Conservation (phyloP, 2,797 vertebrate species). For the Gadopsis bispinosus region DNA sequence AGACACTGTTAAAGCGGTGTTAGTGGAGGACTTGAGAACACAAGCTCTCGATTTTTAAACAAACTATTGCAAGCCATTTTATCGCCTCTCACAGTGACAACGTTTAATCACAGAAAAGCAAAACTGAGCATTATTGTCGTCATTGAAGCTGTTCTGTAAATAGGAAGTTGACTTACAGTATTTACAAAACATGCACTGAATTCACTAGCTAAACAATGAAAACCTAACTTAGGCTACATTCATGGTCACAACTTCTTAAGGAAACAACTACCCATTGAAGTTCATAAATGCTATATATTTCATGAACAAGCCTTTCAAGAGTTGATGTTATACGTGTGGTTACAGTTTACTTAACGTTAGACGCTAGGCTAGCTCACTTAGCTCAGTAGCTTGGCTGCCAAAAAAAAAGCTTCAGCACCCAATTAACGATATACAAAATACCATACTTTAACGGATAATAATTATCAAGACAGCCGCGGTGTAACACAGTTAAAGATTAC, state of each 20-base stretch:
- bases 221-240: background rate
- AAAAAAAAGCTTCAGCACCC: background rate
- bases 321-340: background rate
- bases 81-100: background rate
- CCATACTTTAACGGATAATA: rapidly evolving
- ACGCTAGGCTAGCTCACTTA: slow-evolving; percentile 38
- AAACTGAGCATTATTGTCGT: background rate
- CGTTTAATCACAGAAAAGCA: background rate
- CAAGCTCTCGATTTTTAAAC: background rate
- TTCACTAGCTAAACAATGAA: background rate
- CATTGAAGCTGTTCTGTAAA: background rate
- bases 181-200: background rate
- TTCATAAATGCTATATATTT: background rate
- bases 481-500: background rate
- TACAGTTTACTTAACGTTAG: background rate
- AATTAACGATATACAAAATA: rapidly evolving
- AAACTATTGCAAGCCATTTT: background rate
- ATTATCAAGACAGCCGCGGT: rapidly evolving
- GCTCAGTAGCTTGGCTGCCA: background rate
- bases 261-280: background rate
- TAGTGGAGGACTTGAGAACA: background rate
- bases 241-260: background rate
- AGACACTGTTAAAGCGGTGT: background rate
- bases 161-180: background rate
- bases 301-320: background rate